A percentile compares a stretch with the other conserved stretches of the same genome.
Conservation (phyloP, 2,113 vertebrate genomes). For the cattle (Bos taurus) region ARS-UCD2.0 NC_037357.1:26014001-26014500, state of each 20-base stretch:
- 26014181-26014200: neutral
- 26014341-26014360: neutral
- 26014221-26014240: neutral
- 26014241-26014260: neutral
- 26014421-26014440: neutral
- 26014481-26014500: neutral
- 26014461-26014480: neutral
- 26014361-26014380: neutral
- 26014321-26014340: neutral
- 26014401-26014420: neutral
- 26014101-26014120: neutral
- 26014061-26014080: neutral
- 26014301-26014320: neutral
- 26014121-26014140: neutral
- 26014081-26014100: neutral
- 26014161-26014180: neutral
- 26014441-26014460: neutral
- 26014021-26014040: neutral
- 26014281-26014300: neutral
- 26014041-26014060: neutral
- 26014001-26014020: neutral
- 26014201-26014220: neutral
- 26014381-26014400: neutral
- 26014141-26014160: neutral
- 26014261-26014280: neutral